phyloP scores from a whole-genome alignment of 2,888 invertebrate genomes.

The Ferrisia virgata region DNA sequence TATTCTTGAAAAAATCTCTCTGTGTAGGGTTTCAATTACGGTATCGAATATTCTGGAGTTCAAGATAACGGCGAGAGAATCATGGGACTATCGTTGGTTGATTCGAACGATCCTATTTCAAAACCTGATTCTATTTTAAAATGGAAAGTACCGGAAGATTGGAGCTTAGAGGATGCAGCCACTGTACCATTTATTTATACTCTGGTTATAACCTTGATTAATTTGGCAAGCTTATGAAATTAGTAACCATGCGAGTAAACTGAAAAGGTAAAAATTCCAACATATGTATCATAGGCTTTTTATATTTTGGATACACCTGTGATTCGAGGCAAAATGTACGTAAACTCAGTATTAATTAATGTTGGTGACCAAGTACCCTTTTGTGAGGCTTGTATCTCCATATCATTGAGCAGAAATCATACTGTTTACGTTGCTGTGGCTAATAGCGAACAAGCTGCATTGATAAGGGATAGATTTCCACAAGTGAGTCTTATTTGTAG shows the following conservation, averaged over 20 bases:
- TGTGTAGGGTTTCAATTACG: neutral
- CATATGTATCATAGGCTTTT: slow-evolving; percentile 39
- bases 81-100: slow-evolving; percentile 1
- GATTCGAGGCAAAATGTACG: neutral
- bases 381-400: slow-evolving; percentile 35
- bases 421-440: slow-evolving; percentile 39
- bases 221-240: neutral
- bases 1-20: neutral
- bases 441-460: slow-evolving; percentile 16
- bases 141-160: slow-evolving; percentile 24
- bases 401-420: slow-evolving; percentile 36
- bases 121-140: neutral
- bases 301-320: neutral
- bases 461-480: slow-evolving; percentile 42
- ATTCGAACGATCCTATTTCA: neutral
- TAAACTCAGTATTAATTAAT: neutral
- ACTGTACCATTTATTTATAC: slow-evolving; percentile 24
- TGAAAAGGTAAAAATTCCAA: too few species aligned
- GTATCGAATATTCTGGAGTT: neutral
- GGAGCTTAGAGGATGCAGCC: slow-evolving; percentile 24
- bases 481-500: slow-evolving; percentile 20
- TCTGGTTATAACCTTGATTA: neutral
- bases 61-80: neutral
- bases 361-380: slow-evolving; percentile 18
- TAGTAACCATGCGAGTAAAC: too few species aligned